Base-by-base conservation (phyloP, 1,140 invertebrate genomes). In the Nasonia giraulti region DNA sequence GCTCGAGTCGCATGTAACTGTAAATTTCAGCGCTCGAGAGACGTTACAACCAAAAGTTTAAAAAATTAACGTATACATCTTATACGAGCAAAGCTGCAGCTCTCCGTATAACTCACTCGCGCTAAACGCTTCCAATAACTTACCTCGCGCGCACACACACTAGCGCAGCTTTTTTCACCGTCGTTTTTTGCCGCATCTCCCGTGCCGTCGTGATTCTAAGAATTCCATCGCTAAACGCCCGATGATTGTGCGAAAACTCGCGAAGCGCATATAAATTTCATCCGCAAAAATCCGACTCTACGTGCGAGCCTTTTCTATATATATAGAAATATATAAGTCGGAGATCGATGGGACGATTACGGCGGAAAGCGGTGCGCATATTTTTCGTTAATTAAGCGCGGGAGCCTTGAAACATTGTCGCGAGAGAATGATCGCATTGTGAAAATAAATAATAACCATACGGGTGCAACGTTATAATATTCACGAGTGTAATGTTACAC, bases 191-290 rank as follows among this genome's bases (percentile, higher is more conserved):
- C 33, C 27, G 27, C 33, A 33, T 20, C 17, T 62, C 17, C 17
- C 20, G n/a, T 0, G 27, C 27, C 55, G 55, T 2, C 20, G 55
- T 6, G 20, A 20, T 62, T n/a, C 55, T 20, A 62, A 20, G 17
- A 62, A 62, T 62, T n/a, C 55, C 55, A 62, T 62, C 23, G 69
- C 69, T 27, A 33, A 71, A 71, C 27, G 69, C 69, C 27, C 27
- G 69, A 71, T 71, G 69, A 75, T 55, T 44, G 44, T 50, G n/a
- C 75, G 44, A 50, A 47, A 50, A 77, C 44, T 23, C n/a, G 75
- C 23, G 75, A 47, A 77, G n/a, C 75, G 75, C 73, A 71, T 71
- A 50, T 50, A 31, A 77, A 77, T 77, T 77, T 50, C 44, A 14
- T 20, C 17, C 2, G 37, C 12, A 77, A 77, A 77, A 77, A 50